Base-by-base conservation (phyloP, 64 coral and sea anemone genomes). In the Acropora yongei region DNA sequence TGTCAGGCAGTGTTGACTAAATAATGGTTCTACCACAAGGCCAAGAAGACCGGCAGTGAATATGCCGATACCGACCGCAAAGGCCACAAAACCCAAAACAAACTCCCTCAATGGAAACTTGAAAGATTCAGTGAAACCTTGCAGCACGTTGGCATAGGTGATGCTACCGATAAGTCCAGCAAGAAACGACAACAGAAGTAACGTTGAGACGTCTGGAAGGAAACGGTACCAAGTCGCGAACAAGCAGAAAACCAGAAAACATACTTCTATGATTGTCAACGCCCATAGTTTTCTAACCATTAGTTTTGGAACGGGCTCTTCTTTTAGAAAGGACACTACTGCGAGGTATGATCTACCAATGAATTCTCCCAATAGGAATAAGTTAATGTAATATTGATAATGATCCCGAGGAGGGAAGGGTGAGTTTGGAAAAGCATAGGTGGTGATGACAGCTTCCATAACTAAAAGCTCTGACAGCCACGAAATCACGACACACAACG, bases 401-500 rank as follows among this genome's bases (percentile, higher is more conserved):
- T 97, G 95, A 82, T 97, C 95, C 57, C 95, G 75, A 16, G 95
- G 95, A 41, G 92, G 80, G 47, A 97, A 97, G 7, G 95, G 87
- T 2, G 95, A 92, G 72, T 94, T 97, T 1, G 95, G 92, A 41
- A 94, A 97, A 12, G 95, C 88, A 50, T 94, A 79, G 6, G 95
- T 97, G 5, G 95, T 97, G 57, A 94, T 72, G 4, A 97, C 95
- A 41, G 80, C 92, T 57, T 97, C 92, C 44, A 93, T 97, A 1
- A 97, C 90, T 51, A 97, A 78, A 47, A 94, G 94, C 65, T 97
- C 95, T 3, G 95, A 97, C 69, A 94, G 41, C 95, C 95, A 97
- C 48, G 95, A 92, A 53, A 84, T 80, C 40, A 91, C 86, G 13
- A 97, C 55, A 19, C 81, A 89, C 2, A 87, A n/a, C n/a, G n/a